A percentile compares a stretch with the other conserved stretches of the same genome.
Conservation (phyloP, 2,797 vertebrate genomes). For the Sebastiscus albofasciatus region DNA sequence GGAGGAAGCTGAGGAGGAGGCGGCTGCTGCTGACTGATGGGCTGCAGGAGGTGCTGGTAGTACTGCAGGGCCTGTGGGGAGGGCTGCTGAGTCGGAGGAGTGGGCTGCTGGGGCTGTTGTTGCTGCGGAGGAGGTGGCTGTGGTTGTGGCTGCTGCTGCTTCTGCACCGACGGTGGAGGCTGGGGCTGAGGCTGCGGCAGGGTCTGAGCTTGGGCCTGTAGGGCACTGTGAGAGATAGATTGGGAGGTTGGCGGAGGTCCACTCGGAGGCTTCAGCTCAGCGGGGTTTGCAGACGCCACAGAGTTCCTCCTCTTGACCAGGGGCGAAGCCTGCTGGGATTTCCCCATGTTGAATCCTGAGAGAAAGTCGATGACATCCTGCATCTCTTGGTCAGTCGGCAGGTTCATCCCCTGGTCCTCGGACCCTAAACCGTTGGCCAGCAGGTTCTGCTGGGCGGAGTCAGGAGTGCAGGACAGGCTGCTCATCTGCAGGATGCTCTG, state of each 20-base stretch:
- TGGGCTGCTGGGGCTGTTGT: conserved; percentile 61
- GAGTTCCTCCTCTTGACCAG: conserved; percentile 95
- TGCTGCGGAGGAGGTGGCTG: conserved; percentile 67
- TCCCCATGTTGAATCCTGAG: conserved; percentile 98
- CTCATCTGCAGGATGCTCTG: conserved; percentile 91
- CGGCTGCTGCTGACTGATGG: conserved; percentile 87
- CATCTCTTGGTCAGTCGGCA: conserved; percentile 99
- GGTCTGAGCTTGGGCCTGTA: conserved; percentile 84
- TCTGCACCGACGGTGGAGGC: conserved; percentile 57
- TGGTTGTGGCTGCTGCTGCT: conserved; percentile 64
- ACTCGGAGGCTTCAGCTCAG: conserved; percentile 90
- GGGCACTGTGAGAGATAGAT: conserved; percentile 82
- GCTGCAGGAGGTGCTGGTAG: conserved; percentile 95
- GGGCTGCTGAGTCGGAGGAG: conserved; percentile 73
- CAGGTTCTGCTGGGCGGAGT: conserved; percentile 80
- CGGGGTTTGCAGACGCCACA: conserved; percentile 86
- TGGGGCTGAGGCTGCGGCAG: conserved; percentile 82
- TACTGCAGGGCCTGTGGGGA: conserved; percentile 87
- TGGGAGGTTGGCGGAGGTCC: conserved; percentile 83
- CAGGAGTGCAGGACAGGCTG: conserved; percentile 82
- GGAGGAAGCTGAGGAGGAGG: conserved; percentile 82
- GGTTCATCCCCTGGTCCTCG: conserved; percentile 97
- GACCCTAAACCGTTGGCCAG: conserved; percentile 87
- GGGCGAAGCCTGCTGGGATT: conserved; percentile 96
- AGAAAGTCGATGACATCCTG: conserved; percentile 99